phyloP scores from a whole-genome alignment of 2,888 invertebrate genomes.

The Orthosia gothica region DNA sequence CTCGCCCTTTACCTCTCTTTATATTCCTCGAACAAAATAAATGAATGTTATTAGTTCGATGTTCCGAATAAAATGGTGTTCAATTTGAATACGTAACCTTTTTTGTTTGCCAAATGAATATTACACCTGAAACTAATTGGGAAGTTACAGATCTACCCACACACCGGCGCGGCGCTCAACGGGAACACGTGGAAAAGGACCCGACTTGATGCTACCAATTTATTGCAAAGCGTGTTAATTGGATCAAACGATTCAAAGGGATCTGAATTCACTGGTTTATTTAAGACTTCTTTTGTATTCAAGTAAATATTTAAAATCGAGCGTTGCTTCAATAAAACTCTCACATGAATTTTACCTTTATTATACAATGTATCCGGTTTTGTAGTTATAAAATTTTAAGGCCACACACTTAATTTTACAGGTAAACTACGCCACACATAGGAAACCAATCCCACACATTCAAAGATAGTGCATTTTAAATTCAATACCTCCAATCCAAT shows the following conservation, averaged over 20 bases:
- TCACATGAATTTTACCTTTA: no score
- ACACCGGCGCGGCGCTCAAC: no score
- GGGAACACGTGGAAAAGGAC: neutral
- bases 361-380: no score
- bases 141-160: neutral
- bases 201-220: neutral
- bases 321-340: no score
- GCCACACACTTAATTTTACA: no score
- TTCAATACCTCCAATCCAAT: no score
- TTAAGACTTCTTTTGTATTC: neutral
- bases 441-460: no score
- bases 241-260: slow-evolving; percentile 1
- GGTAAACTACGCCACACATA: no score
- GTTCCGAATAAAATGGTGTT: slow-evolving; percentile 20
- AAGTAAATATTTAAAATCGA: no score
- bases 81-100: slow-evolving; percentile 32
- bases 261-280: neutral
- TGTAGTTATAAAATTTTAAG: no score
- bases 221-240: slow-evolving; percentile 15
- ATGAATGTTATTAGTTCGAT: slow-evolving; percentile 4
- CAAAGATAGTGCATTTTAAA: no score
- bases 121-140: slow-evolving; percentile 38
- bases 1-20: neutral
- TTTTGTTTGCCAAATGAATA: slow-evolving; percentile 30
- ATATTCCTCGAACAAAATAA: slow-evolving; percentile 17